These are phyloP conservation scores for Oreotrochilus melanogaster DNA, from an alignment of 2,113 vertebrate species.

Conservation along the genomic window DNA sequence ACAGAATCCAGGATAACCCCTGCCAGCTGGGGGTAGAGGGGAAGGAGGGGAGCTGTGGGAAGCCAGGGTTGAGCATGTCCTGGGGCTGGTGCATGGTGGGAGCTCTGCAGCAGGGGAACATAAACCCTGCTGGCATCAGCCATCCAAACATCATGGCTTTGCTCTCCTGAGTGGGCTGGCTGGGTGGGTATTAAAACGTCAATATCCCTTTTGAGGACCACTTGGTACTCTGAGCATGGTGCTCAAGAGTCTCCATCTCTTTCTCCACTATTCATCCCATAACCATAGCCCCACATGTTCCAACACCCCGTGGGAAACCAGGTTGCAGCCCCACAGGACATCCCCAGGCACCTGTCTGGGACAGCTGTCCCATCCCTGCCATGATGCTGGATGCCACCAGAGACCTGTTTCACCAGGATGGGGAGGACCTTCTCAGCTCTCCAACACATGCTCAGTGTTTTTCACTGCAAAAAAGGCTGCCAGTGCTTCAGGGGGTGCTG, in stretches of 20 bases:
- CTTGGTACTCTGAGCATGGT: accelerated
- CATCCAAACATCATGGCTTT: background rate
- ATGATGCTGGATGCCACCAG: background rate
- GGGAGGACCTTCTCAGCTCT: background rate
- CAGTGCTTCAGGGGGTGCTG: background rate
- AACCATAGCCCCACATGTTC: background rate
- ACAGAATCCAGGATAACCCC: background rate
- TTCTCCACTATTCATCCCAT: background rate
- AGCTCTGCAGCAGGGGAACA: background rate
- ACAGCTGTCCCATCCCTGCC: accelerated
- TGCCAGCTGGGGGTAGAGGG: background rate
- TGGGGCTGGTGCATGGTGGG: background rate
- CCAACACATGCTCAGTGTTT: accelerated
- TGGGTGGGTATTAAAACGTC: background rate
- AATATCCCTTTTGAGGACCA: background rate
- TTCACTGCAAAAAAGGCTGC: background rate
- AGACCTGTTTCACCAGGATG: accelerated
- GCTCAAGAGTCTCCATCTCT: background rate
- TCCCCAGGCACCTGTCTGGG: accelerated
- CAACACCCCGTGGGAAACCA: accelerated
- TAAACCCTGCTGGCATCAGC: background rate
- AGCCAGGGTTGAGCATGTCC: background rate
- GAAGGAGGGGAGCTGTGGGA: background rate
- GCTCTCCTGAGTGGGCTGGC: accelerated
- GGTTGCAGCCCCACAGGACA: accelerated